Conservation (phyloP, 2,113 vertebrate species). For the Tachysurus vachellii region DNA sequence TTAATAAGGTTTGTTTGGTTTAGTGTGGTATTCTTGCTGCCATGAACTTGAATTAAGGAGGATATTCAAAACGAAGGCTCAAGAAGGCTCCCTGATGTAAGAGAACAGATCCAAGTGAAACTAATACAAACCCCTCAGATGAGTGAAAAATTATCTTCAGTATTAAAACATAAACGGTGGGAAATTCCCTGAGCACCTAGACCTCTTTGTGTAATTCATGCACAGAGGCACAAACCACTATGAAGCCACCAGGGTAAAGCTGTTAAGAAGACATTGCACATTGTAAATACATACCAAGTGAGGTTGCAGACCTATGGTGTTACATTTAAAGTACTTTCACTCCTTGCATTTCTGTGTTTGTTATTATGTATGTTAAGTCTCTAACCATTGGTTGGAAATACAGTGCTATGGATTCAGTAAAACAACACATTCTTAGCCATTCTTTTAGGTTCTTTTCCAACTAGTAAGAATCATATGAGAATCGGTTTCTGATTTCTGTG, state of each 20-base stretch:
- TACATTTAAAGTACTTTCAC: neutral
- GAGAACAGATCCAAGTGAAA: neutral
- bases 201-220: neutral
- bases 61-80: neutral
- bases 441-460: neutral
- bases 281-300: neutral
- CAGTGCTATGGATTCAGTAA: neutral
- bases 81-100: neutral
- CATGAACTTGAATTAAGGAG: neutral
- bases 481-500: neutral
- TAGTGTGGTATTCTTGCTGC: neutral
- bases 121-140: neutral
- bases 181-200: constrained; percentile 4
- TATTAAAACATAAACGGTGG: neutral
- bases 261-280: neutral
- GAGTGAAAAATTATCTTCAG: neutral
- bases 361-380: neutral
- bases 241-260: neutral
- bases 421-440: neutral
- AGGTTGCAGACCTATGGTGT: neutral
- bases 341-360: neutral
- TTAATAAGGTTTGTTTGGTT: neutral
- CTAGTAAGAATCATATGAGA: constrained; percentile 2
- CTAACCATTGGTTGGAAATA: neutral
- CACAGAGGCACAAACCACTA: neutral